Evolutionary conservation across 2,113 vertebrate species (phyloP).

Genomic region (Pelecanus crispus): DNA sequence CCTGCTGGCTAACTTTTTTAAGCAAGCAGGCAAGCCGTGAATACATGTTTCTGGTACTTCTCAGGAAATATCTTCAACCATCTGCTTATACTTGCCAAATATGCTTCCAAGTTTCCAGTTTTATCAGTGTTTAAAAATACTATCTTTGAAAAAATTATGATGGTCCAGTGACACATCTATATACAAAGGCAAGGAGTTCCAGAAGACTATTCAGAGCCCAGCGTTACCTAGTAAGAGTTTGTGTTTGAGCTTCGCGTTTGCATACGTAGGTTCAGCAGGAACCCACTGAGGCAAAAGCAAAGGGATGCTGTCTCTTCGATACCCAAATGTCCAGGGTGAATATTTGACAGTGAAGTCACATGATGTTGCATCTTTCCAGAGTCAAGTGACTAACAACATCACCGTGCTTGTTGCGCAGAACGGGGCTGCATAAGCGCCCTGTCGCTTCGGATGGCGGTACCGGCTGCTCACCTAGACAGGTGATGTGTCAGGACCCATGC

Average conservation of each 20-base stretch:
- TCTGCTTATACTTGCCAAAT: constrained; percentile 72
- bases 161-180: constrained; percentile 40
- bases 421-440: constrained; percentile 64
- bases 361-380: neutral
- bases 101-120: constrained; percentile 69
- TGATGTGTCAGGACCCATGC: constrained; percentile 53
- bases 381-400: neutral
- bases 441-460: constrained; percentile 60
- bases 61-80: constrained; percentile 71
- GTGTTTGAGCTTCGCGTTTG: neutral
- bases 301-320: neutral
- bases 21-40: constrained; percentile 55
- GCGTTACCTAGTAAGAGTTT: neutral
- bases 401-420: neutral
- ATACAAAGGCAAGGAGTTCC: constrained; percentile 48
- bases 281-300: neutral
- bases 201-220: neutral
- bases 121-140: constrained; percentile 71
- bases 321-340: constrained; percentile 15
- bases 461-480: constrained; percentile 63
- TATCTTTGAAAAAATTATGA: constrained; percentile 27
- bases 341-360: neutral
- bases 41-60: constrained; percentile 59
- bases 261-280: neutral
- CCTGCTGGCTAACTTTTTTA: constrained; percentile 15